Conservation (phyloP, 2,113 vertebrate genomes). For the Turdus rufiventris region DNA sequence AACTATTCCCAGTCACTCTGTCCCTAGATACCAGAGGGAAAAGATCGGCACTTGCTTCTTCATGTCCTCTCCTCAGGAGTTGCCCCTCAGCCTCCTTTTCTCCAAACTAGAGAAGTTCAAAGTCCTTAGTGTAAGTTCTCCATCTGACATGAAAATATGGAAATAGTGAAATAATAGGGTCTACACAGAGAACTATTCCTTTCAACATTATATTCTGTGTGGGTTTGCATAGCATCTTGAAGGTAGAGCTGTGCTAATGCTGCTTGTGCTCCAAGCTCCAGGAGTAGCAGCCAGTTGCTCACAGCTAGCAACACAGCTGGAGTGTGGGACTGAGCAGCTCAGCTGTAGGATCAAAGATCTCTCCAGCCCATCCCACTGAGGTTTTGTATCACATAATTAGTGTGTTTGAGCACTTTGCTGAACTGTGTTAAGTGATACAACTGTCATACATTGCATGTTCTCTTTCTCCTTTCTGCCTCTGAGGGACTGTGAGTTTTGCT, state of each 20-base stretch:
- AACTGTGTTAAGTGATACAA: fast-evolving
- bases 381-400: not conserved
- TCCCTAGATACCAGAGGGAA: not conserved
- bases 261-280: not conserved
- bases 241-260: not conserved
- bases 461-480: not conserved
- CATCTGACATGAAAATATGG: not conserved
- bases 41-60: not conserved
- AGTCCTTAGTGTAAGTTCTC: not conserved
- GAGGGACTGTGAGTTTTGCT: not conserved
- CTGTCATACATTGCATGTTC: not conserved
- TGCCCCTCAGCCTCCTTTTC: not conserved
- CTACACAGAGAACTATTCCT: not conserved
- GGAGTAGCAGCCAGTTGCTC: not conserved
- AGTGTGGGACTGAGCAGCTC: fast-evolving
- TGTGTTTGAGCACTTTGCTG: not conserved
- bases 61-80: not conserved
- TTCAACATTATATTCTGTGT: fast-evolving
- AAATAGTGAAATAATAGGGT: not conserved
- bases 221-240: not conserved
- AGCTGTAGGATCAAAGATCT: not conserved
- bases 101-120: not conserved
- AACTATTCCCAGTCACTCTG: not conserved
- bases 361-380: not conserved
- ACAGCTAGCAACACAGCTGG: not conserved